Evolutionary conservation across 2,113 vertebrate genomes (phyloP), one percentile per base, ranked within the genome.

Genomic region (Plestiodon gilberti): DNA sequence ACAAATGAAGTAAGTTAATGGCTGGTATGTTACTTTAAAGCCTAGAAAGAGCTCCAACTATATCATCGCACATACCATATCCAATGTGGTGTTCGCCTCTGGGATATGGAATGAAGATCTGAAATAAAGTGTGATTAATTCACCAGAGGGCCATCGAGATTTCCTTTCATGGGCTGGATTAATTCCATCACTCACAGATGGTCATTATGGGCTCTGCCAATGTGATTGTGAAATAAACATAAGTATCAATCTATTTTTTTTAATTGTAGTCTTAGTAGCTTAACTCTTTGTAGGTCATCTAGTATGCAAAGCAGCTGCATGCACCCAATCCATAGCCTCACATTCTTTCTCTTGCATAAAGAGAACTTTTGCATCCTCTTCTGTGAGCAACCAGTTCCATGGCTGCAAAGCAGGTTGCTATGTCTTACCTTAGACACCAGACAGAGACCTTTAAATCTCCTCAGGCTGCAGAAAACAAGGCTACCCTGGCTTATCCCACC

Each of bases 121-220:
- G 86, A 65, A 90, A 86, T 57, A 85, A 74, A 9, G 0, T 20
- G 73, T 70, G 91, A 90, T 91, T 30, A 69, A 89, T 88, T 78
- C 84, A 38, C 65, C 61, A 43, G 88, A 90, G 90, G 4, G 77
- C 88, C 67, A 80, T 10, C 30, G 76, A 55, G 79, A 84, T 82
- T 40, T 89, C 70, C 89, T 89, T 83, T 88, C 90, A 30, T 71
- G 11, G 90, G 83, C 79, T 86, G 83, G 52, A 89, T 48, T 69
- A 73, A 55, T 91, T 91, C 80, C 87, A 52, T 88, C 87, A 85
- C 71, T 92, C 87, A 91, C 82, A 89, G 82, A 17, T 90, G 87
- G 85, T 69, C 33, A 59, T 85, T 92, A 74, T 18, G 43, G 84
- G 59, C 92, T 87, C 85, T 2, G 14, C 40, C 87, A 77, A 92